A percentile compares a stretch with the other conserved stretches of the same genome.
Evolutionary conservation across 2,113 vertebrate species (phyloP).

Genomic region (Sorex araneus): DNA sequence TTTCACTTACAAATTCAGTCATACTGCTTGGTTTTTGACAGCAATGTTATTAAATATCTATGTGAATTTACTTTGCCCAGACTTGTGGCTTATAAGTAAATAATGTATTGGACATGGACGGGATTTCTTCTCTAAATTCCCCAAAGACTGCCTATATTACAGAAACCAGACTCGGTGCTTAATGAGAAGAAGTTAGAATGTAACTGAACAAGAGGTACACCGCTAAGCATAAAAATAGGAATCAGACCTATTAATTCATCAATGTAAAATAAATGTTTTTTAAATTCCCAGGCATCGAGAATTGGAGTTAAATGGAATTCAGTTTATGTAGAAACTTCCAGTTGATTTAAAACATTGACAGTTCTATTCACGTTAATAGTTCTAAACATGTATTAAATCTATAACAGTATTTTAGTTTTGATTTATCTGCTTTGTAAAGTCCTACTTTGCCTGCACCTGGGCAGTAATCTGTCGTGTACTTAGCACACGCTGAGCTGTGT

Average conservation of each 20-base stretch:
- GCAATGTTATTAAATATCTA: constrained; percentile 1
- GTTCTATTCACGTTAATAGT: not conserved
- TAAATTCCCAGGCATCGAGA: not conserved
- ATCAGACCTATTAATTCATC: constrained; percentile 15
- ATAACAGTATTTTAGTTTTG: constrained; percentile 29
- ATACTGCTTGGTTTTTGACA: constrained; percentile 5
- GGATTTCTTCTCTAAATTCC: constrained; percentile 5
- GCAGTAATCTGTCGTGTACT: not conserved
- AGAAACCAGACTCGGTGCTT: not conserved
- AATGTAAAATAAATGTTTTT: constrained; percentile 60
- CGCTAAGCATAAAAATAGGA: constrained; percentile 5
- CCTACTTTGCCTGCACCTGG: constrained; percentile 1
- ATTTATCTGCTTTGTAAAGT: not conserved
- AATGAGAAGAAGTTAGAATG: constrained; percentile 46
- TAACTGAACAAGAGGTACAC: constrained; percentile 50
- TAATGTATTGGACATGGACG: not conserved
- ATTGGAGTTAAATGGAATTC: constrained; percentile 45
- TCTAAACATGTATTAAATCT: constrained; percentile 39
- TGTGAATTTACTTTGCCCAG: not conserved
- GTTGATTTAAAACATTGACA: constrained; percentile 49
- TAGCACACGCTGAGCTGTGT: not conserved
- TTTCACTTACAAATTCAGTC: constrained; percentile 42
- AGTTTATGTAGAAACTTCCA: constrained; percentile 42
- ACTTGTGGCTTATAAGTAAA: constrained; percentile 28
- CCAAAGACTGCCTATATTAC: not conserved